Evolutionary conservation across 2,113 vertebrate genomes (phyloP).

Genomic region (Sakesphorus luctuosus): DNA sequence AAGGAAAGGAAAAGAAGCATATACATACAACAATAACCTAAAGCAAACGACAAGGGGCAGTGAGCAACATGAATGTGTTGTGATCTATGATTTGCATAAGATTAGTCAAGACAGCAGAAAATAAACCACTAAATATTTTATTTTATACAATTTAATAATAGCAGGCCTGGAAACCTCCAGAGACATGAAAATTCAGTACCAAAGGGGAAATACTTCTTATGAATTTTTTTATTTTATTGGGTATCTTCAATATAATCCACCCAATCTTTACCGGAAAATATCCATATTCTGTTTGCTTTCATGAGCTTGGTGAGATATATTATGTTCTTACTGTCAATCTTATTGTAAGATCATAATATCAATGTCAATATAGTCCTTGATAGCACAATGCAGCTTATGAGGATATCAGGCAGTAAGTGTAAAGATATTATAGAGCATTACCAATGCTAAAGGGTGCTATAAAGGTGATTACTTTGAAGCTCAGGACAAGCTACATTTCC

Average conservation of each 20-base stretch:
- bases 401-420: conserved; percentile 12
- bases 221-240: fast-evolving
- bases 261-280: background rate
- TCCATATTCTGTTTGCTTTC: background rate
- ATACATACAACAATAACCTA: background rate
- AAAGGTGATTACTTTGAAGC: conserved; percentile 34
- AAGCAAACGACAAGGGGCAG: background rate
- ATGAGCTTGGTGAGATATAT: background rate
- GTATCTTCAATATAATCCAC: background rate
- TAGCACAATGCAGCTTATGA: background rate
- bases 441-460: conserved; percentile 39
- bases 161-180: background rate
- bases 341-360: background rate
- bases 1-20: background rate
- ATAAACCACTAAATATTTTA: background rate
- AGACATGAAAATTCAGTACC: background rate
- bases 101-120: background rate
- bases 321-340: background rate
- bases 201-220: background rate
- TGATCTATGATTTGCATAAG: background rate
- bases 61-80: background rate
- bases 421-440: conserved; percentile 29
- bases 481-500: background rate
- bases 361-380: background rate
- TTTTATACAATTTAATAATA: background rate